Evolutionary conservation across 2,888 invertebrate species (phyloP), one percentile per base, ranked within the genome.

Genomic region (Allolobophora icterica): DNA sequence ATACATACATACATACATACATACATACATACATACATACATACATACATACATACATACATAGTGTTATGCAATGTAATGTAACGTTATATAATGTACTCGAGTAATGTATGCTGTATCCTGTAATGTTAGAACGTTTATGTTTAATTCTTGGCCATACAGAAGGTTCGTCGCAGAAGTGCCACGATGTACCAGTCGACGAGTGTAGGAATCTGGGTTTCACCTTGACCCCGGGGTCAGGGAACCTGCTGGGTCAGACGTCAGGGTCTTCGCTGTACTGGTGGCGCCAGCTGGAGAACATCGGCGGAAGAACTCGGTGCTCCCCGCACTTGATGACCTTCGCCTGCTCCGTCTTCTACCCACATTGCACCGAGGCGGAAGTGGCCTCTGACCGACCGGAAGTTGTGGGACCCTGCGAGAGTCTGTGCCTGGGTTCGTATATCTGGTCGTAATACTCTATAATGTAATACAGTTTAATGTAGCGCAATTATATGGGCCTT

Each of bases 321-420:
- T 87, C 87, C 35, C 87, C 87, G 34, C 87, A 87, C 87, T 33
- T 87, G 21, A 35, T 87, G 87, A 87, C 34, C 87, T 87, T 87
- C 87, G 87, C 13, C 87, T 87, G 87, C 38, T 87, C 87, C 21
- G 35, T 87, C 21, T 24, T 87, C 87, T 87, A 35, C 38, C 87
- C 87, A 34, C 34, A 38, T 24, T 87, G 87, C 87, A 38, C 34
- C 34, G 87, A 87, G 38, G 35, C 34, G 24, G 87, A 87, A 87
- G 87, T 6, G 38, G 35, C 34, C 5, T 6, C 6, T 35, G 35
- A 35, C 35, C 34, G 17, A 87, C 35, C 87, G 87, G 24, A 87
- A 87, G 2, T 87, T 34, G 35, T 87, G 0, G 87, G 35, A 87
- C 38, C 87, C n/a, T 87, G 87, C 87, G 21, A 87, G 6, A 38